Base-by-base conservation (phyloP, 2,797 vertebrate genomes). In the Myotis findleyi region DNA sequence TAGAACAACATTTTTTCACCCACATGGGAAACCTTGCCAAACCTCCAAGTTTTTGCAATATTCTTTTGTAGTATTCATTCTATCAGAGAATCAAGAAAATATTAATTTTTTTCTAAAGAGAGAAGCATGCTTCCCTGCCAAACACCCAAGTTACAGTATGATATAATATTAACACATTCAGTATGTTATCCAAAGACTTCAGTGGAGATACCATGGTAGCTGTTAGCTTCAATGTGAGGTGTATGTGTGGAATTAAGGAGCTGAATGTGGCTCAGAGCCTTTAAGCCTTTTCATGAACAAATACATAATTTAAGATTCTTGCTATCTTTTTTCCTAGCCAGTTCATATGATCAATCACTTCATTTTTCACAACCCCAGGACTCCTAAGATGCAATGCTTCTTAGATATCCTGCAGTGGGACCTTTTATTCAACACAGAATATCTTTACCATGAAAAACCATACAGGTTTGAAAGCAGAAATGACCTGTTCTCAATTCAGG, bases 11-110 rank as follows among this genome's bases (percentile, higher is more conserved):
- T 97, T 98, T 98, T 98, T 98, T 98, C 98, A 98, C 98, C 98
- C 98, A 98, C 98, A 97, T 76, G 96, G 94, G 92, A 98, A 98
- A 97, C 91, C 55, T 93, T 97, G 98, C 98, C 98, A 99, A 98
- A 97, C 95, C 98, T 98, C 97, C 47, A 64, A 98, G 97, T 97
- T 98, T 99, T 98, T 98, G 98, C 97, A 98, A 98, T 98, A 98
- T 98, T 98, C 98, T 98, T 98, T 98, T 98, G 98, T 98, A 98
- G 98, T 98, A 98, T 98, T 97, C 97, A 97, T 98, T 98, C 98
- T 99, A 98, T 98, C 98, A 97, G 62, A 72, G 86, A 98, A 98
- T 98, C 98, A 98, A 98, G 97, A 97, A 98, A 98, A 98, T 98
- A 98, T 98, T 98, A 98, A 98, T 98, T 96, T 97, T 98, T 96